A percentile compares a stretch with the other conserved stretches of the same genome.
Conservation (phyloP, 1,140 invertebrate genomes). For the Berghia stephanieae region DNA sequence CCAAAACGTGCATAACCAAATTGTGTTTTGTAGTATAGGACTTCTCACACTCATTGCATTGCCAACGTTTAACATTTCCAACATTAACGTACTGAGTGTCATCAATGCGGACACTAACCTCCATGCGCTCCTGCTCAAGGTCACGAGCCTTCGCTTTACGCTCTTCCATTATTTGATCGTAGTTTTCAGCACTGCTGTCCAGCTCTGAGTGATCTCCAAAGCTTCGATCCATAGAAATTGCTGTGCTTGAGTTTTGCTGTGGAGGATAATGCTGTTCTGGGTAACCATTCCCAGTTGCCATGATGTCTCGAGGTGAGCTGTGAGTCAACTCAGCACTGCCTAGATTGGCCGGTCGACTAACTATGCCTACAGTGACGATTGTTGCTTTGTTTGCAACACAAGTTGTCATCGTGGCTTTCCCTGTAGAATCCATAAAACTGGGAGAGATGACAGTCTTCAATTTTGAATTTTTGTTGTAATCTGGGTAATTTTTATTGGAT, state of each 20-base stretch:
- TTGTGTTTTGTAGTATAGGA: conserved; percentile 65
- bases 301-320: conserved; percentile 18
- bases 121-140: conserved; percentile 39
- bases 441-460: conserved; percentile 50
- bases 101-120: conserved; percentile 55
- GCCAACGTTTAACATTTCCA: conserved; percentile 60
- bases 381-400: conserved; percentile 51
- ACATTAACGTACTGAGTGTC: conserved; percentile 54
- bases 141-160: conserved; percentile 34
- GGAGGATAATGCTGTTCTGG: too few relatives aligned
- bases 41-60: conserved; percentile 61
- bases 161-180: conserved; percentile 35
- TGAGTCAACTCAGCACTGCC: background rate
- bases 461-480: conserved; percentile 25
- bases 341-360: conserved; percentile 36
- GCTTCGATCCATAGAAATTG: too few relatives aligned
- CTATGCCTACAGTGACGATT: conserved; percentile 55
- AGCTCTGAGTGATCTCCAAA: conserved; percentile 8
- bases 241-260: too few relatives aligned
- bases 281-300: conserved; percentile 15
- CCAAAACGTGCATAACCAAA: conserved; percentile 63
- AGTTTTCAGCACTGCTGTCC: conserved; percentile 26
- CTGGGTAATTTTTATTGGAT: background rate
- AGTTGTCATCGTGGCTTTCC: conserved; percentile 55
- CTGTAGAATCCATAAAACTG: conserved; percentile 53